These are phyloP conservation scores for Rhynchomys soricoides DNA, from an alignment of 2,113 vertebrate species.

Conservation along the genomic window DNA sequence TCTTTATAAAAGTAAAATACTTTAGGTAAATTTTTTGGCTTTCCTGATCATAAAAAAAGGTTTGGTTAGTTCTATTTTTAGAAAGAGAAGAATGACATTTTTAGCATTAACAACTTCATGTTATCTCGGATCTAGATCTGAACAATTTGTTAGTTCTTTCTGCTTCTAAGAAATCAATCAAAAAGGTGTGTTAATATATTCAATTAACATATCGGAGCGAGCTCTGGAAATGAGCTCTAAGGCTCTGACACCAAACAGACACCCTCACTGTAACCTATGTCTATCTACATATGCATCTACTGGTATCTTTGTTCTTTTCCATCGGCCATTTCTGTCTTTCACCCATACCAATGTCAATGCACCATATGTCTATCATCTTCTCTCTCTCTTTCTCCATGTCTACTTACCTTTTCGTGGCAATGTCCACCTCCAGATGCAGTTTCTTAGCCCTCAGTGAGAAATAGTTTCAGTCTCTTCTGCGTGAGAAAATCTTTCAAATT, in stretches of 20 bases:
- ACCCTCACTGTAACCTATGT: background rate
- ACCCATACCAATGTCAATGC: background rate
- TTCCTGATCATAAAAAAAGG: background rate
- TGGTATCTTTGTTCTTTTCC: background rate
- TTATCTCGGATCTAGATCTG: background rate
- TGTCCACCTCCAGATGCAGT: background rate
- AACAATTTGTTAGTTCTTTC: background rate
- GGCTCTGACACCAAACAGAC: background rate
- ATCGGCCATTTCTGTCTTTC: background rate
- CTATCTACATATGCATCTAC: background rate
- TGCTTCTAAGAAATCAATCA: slow-evolving; percentile 46
- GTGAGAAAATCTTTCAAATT: slow-evolving; percentile 35
- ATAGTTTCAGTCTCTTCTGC: slow-evolving; percentile 38
- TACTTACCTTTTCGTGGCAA: background rate
- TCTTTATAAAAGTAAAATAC: background rate
- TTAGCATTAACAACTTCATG: background rate
- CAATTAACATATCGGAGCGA: background rate
- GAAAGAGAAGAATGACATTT: slow-evolving; percentile 30
- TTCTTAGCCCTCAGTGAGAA: slow-evolving; percentile 31
- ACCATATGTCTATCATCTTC: background rate
- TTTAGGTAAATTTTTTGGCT: slow-evolving; percentile 23
- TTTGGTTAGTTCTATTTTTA: slow-evolving; percentile 46
- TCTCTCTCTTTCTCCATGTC: background rate
- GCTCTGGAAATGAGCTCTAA: background rate
- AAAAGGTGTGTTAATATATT: background rate